phyloP scores from a whole-genome alignment of 92 coral and sea anemone species.

The Epizoanthus ramosus region DNA sequence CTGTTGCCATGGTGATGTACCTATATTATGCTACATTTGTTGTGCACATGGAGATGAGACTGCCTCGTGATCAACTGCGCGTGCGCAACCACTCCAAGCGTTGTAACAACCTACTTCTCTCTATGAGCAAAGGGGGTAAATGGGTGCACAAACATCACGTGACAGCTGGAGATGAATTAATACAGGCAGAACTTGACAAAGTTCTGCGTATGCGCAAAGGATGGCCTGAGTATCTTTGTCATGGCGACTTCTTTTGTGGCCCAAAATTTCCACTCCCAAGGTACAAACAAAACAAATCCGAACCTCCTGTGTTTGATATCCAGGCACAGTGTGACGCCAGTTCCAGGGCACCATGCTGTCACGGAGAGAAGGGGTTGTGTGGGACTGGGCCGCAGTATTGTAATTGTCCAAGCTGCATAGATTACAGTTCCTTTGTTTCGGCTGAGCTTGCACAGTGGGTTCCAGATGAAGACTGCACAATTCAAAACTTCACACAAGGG shows the following conservation, averaged over 20 bases:
- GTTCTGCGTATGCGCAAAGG: slow-evolving; percentile 77
- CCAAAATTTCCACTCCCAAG: slow-evolving; percentile 78
- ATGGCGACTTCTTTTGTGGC: slow-evolving; percentile 85
- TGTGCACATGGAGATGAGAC: slow-evolving; percentile 7
- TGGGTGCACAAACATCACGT: slow-evolving; percentile 63
- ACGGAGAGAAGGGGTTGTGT: slow-evolving; percentile 78
- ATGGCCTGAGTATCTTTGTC: slow-evolving; percentile 77
- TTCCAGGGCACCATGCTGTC: slow-evolving; percentile 74
- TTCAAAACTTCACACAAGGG: slow-evolving; percentile 73
- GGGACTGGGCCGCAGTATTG: slow-evolving; percentile 72
- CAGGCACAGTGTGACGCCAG: slow-evolving; percentile 79
- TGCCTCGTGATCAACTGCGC: slow-evolving; percentile 30
- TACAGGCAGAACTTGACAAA: slow-evolving; percentile 66
- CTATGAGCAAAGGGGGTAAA: slow-evolving; percentile 66
- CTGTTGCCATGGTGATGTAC: slow-evolving; percentile 32
- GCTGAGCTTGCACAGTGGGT: slow-evolving; percentile 88
- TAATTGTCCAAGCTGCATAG: slow-evolving; percentile 66
- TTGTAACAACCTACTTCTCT: slow-evolving; percentile 59
- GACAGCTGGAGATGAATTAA: slow-evolving; percentile 51
- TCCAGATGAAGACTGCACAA: slow-evolving; percentile 57
- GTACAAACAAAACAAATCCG: slow-evolving; percentile 47
- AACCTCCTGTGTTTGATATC: slow-evolving; percentile 66
- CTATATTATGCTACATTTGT: slow-evolving; percentile 17
- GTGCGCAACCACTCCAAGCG: slow-evolving; percentile 49
- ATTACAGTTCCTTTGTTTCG: slow-evolving; percentile 68